Base-by-base conservation (phyloP, 2,113 vertebrate species). In the Corydoras sp. region DNA sequence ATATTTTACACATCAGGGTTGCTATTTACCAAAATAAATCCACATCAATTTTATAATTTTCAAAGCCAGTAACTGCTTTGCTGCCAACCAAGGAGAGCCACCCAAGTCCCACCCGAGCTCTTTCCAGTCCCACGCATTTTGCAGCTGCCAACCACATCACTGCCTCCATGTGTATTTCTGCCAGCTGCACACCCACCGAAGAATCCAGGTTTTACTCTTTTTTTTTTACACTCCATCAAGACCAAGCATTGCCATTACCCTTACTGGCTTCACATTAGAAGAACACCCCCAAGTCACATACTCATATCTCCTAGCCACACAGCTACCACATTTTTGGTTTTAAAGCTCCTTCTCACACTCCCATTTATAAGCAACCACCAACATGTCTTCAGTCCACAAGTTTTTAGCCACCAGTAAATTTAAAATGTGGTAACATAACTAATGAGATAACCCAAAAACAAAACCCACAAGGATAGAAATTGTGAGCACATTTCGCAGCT, bases 21-120 rank as follows among this genome's bases (percentile, higher is more conserved):
- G 73, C 77, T 72, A 72, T 78, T 75, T 75, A 75, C 31, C 60
- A 55, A 72, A 78, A 75, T 63, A 75, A 72, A 74, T 65, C 64
- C 3, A 60, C 61, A 68, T 35, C 50, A 53, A 69, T 61, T 68
- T 64, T 69, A 72, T 69, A n/a, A 68, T 59, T 64, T 72, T 30
- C 29, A 51, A 65, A 50, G 29, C 55, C 60, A 29, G 49, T 24
- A 15, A 73, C 12, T 62, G 58, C 31, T 62, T 29, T 56, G 59
- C 13, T 63, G 62, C 43, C 54, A 43, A 32, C 69, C 56, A 62
- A 75, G 32, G 63, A 71, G 69, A 74, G 60, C 56, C 66, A 75
- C 61, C 43, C 73, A 43, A 14, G 13, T 72, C n/a, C 61, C 60
- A 75, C 63, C 60, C 24, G 18, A 58, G 68, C 56, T 51, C 50